phyloP scores from a whole-genome alignment of 2,888 invertebrate species.

The Kuschelorhynchus macadamiae region DNA sequence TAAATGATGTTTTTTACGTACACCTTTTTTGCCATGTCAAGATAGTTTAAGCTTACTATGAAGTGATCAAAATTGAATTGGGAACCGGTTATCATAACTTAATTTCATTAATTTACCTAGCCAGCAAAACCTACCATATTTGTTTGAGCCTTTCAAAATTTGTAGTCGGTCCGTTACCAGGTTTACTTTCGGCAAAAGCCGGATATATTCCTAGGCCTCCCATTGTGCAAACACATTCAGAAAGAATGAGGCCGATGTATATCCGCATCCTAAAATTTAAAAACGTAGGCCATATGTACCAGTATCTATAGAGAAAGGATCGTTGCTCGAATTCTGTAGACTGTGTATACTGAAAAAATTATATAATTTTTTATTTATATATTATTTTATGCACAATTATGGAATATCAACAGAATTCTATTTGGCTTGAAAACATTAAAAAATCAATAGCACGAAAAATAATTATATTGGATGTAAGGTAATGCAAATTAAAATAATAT shows the following conservation, averaged over 20 bases:
- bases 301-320: conserved; percentile 80
- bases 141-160: conserved; percentile 73
- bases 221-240: conserved; percentile 94
- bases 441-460: too few relatives aligned
- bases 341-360: conserved; percentile 81
- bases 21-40: too few relatives aligned
- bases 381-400: not conserved
- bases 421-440: not conserved
- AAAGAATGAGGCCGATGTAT: conserved; percentile 89
- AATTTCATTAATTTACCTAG: too few relatives aligned
- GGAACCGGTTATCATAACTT: too few relatives aligned
- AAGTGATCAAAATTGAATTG: too few relatives aligned
- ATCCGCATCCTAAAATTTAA: conserved; percentile 91
- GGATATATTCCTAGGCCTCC: conserved; percentile 96
- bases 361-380: not conserved
- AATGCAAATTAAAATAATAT: too few relatives aligned
- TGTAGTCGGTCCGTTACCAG: conserved; percentile 88
- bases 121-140: conserved; percentile 59
- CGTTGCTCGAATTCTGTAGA: conserved; percentile 79
- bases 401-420: too few relatives aligned
- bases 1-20: too few relatives aligned
- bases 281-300: conserved; percentile 91
- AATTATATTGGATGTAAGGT: too few relatives aligned
- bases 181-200: conserved; percentile 76
- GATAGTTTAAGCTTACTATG: too few relatives aligned